Conservation (phyloP, 2,113 vertebrate species). For the Caretta caretta region DNA sequence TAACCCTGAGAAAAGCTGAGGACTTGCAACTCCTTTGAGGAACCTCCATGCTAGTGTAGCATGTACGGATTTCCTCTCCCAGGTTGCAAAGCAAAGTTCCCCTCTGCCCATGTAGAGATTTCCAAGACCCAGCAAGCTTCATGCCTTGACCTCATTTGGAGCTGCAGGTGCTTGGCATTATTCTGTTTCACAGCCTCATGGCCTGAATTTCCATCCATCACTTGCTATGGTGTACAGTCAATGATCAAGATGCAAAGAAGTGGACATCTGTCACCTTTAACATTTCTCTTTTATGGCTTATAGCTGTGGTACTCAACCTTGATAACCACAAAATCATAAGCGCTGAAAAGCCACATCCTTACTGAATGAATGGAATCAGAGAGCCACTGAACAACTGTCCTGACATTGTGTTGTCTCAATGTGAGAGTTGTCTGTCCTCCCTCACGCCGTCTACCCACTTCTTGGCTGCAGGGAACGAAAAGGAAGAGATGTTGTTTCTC, state of each 20-base stretch:
- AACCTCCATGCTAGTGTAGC: background rate
- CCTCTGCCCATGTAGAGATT: background rate
- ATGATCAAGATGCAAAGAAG: background rate
- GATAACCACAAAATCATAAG: background rate
- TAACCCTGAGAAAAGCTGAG: background rate
- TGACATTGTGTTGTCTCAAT: background rate
- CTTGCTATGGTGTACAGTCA: background rate
- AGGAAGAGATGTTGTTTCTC: background rate
- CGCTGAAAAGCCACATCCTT: background rate
- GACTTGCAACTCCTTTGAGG: background rate
- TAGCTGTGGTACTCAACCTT: background rate
- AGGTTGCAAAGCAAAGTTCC: background rate
- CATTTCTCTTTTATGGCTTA: background rate
- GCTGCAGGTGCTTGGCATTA: background rate
- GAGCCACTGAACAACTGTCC: background rate
- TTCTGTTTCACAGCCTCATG: rapidly evolving
- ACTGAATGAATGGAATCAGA: background rate
- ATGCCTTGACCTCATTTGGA: background rate
- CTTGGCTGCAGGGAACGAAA: background rate
- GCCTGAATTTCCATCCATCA: background rate
- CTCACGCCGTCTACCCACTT: background rate
- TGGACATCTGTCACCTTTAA: background rate
- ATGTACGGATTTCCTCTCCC: background rate
- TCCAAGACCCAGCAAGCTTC: background rate
- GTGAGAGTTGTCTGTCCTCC: background rate